Evolutionary conservation across 2,888 invertebrate species (phyloP).

Genomic region (Onthophagus sagittarius): DNA sequence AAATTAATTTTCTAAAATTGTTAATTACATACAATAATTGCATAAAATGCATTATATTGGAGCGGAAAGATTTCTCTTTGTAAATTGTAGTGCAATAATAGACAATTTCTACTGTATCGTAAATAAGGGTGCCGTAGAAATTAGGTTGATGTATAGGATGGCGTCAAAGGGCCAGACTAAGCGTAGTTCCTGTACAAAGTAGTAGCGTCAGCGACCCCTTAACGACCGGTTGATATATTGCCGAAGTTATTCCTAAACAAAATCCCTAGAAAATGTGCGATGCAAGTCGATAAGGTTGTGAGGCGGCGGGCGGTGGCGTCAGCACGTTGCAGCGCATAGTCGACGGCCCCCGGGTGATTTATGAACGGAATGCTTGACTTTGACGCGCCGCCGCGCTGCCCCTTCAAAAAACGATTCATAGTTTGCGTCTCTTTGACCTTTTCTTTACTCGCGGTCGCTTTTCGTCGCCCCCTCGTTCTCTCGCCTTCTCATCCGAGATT

Average conservation of each 20-base stretch:
- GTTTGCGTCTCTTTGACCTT: constrained; percentile 10
- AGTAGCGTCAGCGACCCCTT: constrained; percentile 4
- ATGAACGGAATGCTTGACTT: constrained; percentile 9
- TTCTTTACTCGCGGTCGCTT: not conserved
- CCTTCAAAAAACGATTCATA: constrained; percentile 12
- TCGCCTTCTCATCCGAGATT: constrained; percentile 1
- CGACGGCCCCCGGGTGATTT: not conserved
- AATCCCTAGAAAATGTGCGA: constrained; percentile 1
- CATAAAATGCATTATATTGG: too few species aligned
- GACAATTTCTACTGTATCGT: not conserved
- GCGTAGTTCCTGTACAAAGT: constrained; percentile 3
- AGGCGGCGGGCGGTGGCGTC: not conserved
- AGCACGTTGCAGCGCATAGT: not conserved
- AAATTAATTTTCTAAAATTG: too few species aligned
- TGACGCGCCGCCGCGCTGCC: not conserved
- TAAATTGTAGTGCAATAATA: not conserved
- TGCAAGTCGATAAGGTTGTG: constrained; percentile 2
- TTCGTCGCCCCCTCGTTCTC: not conserved
- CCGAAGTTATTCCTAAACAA: constrained; percentile 9
- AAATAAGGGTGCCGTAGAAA: not conserved
- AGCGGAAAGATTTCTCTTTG: not conserved
- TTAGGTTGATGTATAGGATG: not conserved
- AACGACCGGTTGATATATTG: constrained; percentile 7
- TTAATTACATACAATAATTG: too few species aligned
- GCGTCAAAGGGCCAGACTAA: not conserved